phyloP scores from a whole-genome alignment of 2,113 vertebrate genomes.

The Clupea harengus region DNA sequence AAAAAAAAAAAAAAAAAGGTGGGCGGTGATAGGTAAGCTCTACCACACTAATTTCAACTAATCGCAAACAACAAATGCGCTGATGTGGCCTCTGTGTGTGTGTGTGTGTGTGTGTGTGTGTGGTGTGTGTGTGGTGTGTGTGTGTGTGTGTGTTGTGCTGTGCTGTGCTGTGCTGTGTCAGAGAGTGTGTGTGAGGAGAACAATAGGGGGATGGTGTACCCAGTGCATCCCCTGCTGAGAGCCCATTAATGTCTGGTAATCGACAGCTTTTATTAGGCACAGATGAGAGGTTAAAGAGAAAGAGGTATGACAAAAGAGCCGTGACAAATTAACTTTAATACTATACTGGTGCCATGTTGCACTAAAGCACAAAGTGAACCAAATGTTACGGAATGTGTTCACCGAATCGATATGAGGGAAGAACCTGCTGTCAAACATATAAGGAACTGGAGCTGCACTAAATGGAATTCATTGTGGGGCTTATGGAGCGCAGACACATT shows the following conservation, averaged over 20 bases:
- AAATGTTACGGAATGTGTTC: conserved; percentile 8
- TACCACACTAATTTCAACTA: neutral
- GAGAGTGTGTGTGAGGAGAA: conserved; percentile 14
- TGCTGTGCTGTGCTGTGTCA: too few species aligned
- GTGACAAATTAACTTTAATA: conserved; percentile 27
- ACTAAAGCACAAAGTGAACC: conserved; percentile 7
- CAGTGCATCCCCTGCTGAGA: conserved; percentile 27
- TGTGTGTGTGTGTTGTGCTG: conserved; percentile 26
- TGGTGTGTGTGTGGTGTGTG: too few species aligned
- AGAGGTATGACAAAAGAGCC: neutral
- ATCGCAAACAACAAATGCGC: conserved; percentile 30
- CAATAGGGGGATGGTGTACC: conserved; percentile 31
- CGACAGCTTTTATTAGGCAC: conserved; percentile 40
- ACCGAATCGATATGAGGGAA: conserved; percentile 24
- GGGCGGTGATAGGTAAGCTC: conserved; percentile 22
- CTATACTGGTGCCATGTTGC: conserved; percentile 24
- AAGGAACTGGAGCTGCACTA: neutral
- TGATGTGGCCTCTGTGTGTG: conserved; percentile 23
- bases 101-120: neutral
- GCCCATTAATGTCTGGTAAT: conserved; percentile 38
- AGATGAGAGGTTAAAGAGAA: conserved; percentile 24
- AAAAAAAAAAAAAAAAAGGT: conserved; percentile 50
- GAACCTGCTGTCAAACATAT: conserved; percentile 10
- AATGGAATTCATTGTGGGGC: neutral
- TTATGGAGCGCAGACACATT: neutral